Evolutionary conservation across 2,113 vertebrate genomes (phyloP).

Genomic region (Bambusicola thoracicus): DNA sequence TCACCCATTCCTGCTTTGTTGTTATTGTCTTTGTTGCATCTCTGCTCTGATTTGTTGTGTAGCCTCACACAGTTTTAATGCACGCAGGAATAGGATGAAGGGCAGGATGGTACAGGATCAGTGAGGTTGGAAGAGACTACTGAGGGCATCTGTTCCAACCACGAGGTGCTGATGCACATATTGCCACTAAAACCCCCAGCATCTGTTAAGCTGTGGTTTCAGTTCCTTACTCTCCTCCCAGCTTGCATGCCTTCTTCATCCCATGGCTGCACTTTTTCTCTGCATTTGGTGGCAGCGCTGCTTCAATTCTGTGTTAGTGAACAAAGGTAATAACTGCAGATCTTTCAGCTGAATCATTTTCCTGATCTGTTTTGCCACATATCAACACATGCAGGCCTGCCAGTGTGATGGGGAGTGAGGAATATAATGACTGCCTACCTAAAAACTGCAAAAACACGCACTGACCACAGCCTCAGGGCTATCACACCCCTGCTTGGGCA

Average conservation of each 20-base stretch:
- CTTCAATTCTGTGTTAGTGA: background rate
- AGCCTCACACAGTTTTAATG: background rate
- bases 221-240: background rate
- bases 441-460: background rate
- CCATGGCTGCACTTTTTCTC: background rate
- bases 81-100: rapidly evolving
- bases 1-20: background rate
- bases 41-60: background rate
- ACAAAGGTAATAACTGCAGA: background rate
- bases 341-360: background rate
- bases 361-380: background rate
- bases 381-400: background rate
- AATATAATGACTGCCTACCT: background rate
- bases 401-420: background rate
- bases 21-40: background rate
- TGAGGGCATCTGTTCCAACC: no score
- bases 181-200: background rate
- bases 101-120: background rate
- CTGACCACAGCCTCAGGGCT: rapidly evolving
- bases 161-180: background rate
- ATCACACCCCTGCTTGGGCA: background rate
- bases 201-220: background rate
- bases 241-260: background rate
- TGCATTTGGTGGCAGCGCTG: background rate
- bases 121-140: no score